These are phyloP conservation scores for Oreonectes daqikongensis DNA, from an alignment of 2,797 vertebrate species.

Conservation along the genomic window DNA sequence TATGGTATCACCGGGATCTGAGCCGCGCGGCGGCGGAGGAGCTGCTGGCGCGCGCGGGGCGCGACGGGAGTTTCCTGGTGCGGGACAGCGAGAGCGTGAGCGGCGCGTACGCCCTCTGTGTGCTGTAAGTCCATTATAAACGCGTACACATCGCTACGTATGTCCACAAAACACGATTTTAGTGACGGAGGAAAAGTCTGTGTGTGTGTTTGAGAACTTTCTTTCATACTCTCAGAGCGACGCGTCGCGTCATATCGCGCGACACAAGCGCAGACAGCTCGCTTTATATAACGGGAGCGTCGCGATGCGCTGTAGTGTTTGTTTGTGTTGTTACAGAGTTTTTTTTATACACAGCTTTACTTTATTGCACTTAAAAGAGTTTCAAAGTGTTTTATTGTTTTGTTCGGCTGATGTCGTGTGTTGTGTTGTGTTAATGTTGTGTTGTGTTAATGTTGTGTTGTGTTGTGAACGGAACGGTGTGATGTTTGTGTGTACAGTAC, in stretches of 20 bases:
- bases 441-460: not conserved
- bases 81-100: conserved; percentile 94
- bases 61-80: conserved; percentile 95
- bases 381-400: not conserved
- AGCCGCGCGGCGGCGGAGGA: conserved; percentile 95
- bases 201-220: not conserved
- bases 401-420: no score
- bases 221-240: not conserved
- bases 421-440: conserved; percentile 23
- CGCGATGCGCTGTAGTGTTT: not conserved
- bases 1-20: conserved; percentile 94
- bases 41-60: conserved; percentile 87
- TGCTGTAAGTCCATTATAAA: conserved; percentile 77
- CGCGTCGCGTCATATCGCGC: conserved; percentile 3
- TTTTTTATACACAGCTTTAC: not conserved
- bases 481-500: not conserved
- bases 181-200: not conserved
- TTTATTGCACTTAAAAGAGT: not conserved
- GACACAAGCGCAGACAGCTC: not conserved
- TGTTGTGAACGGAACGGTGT: not conserved
- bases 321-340: not conserved
- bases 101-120: conserved; percentile 91
- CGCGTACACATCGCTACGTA: conserved; percentile 40
- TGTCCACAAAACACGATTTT: not conserved
- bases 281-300: not conserved